Evolutionary conservation across 1,140 invertebrate species (phyloP), one percentile per base, ranked within the genome.

Genomic region (Bombus waltoni): DNA sequence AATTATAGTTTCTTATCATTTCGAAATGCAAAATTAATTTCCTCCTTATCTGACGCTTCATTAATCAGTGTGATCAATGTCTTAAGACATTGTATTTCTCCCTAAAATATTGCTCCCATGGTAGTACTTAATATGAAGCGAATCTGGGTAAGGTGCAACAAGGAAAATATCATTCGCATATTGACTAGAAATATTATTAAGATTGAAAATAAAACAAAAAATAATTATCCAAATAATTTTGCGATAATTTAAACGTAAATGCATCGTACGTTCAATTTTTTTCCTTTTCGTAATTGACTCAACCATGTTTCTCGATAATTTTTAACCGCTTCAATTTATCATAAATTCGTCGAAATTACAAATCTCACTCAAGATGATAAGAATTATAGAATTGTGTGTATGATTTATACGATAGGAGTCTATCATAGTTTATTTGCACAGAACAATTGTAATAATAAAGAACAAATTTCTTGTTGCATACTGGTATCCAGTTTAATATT

Each of bases 401-500:
- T 44, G 28, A 73, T 44, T 44, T 74, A 4, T 28, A 59, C 57
- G 28, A 18, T 73, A 42, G 40, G 28, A 28, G 11, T 72, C n/a
- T n/a, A n/a, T 76, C 53, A 59, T 28, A 32, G 5, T 57, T 47
- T 40, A 28, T 77, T n/a, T 22, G 13, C 40, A 42, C 5, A 35
- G 10, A 9, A 28, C 32, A 32, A n/a, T 66, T 28, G 13, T 79
- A 71, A 32, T 57, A 57, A n/a, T n/a, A 25, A 65, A 4, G 0
- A 22, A 28, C 35, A 38, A 11, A n/a, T 80, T 90, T 77, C 87
- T 86, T 81, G 86, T 91, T 88, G 73, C 85, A 91, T 86, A 81
- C 76, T 88, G 80, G 68, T 87, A 85, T 85, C 82, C 77, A 86
- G 57, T 70, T 82, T 89, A 92, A 93, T 88, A 86, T 90, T 91